A percentile compares a stretch with the other conserved stretches of the same genome.
Conservation (phyloP, 2,797 vertebrate species). For the Coregonus sp. region DNA sequence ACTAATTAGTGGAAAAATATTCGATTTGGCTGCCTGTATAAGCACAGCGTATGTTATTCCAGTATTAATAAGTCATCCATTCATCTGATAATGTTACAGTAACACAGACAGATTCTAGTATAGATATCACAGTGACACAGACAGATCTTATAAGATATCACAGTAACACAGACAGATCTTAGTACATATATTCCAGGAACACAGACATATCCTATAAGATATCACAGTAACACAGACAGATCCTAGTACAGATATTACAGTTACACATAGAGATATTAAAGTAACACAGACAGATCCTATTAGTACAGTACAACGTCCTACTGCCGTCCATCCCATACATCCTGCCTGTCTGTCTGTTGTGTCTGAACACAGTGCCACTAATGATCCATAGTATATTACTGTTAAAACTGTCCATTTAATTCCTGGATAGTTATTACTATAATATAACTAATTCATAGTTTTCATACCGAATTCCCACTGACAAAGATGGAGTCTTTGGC, state of each 20-base stretch:
- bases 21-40: no score
- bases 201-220: not conserved
- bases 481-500: constrained; percentile 30
- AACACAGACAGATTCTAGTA: not conserved
- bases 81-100: not conserved
- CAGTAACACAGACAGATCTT: not conserved
- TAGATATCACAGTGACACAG: not conserved
- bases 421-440: constrained; percentile 38
- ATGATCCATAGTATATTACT: constrained; percentile 13
- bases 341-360: constrained; percentile 22
- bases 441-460: constrained; percentile 46
- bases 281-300: not conserved
- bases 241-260: not conserved
- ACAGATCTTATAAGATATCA: not conserved
- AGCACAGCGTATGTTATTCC: not conserved
- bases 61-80: not conserved
- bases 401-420: constrained; percentile 36
- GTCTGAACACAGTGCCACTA: constrained; percentile 24
- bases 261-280: not conserved
- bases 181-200: not conserved
- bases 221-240: not conserved
- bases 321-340: constrained; percentile 8
- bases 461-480: constrained; percentile 39
- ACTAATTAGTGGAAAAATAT: no score
- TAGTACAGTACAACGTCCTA: not conserved